A percentile compares a stretch with the other conserved stretches of the same genome.
Evolutionary conservation across 2,888 invertebrate species (phyloP).

Genomic region (Archips xylosteana): DNA sequence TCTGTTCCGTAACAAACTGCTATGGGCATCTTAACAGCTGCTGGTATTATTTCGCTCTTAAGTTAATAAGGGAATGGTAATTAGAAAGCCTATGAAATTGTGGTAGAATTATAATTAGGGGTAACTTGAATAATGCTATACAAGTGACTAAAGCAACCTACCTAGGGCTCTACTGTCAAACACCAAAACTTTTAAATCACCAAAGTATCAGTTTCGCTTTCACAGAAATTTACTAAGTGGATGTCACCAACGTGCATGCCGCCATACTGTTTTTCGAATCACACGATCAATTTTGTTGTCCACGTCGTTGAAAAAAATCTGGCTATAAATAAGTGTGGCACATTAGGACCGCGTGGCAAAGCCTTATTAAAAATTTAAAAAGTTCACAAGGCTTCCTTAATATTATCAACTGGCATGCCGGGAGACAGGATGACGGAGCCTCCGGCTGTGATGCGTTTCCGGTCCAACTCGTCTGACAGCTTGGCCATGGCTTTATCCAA

Average conservation of each 20-base stretch:
- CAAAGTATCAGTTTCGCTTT: too few species aligned
- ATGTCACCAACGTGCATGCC: too few species aligned
- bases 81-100: neutral
- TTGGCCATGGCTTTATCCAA: neutral
- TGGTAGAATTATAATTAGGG: neutral
- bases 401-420: constrained; percentile 29
- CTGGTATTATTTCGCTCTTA: neutral
- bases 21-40: constrained; percentile 17
- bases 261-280: too few species aligned
- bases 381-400: neutral
- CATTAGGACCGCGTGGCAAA: neutral
- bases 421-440: constrained; percentile 47
- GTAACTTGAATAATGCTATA: neutral
- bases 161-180: too few species aligned
- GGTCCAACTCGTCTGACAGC: constrained; percentile 39
- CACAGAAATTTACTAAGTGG: neutral
- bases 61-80: constrained; percentile 14
- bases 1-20: constrained; percentile 22
- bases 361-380: constrained; percentile 7
- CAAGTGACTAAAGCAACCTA: too few species aligned
- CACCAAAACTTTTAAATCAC: neutral
- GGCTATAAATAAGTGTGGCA: neutral
- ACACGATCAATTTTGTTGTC: too few species aligned
- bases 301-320: neutral
- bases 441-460: constrained; percentile 45